Percentiles rank a stretch among this genome's conserved stretches.
Evolutionary conservation across 2,888 invertebrate species (phyloP).

Genomic region (Drosophila buzzatii): DNA sequence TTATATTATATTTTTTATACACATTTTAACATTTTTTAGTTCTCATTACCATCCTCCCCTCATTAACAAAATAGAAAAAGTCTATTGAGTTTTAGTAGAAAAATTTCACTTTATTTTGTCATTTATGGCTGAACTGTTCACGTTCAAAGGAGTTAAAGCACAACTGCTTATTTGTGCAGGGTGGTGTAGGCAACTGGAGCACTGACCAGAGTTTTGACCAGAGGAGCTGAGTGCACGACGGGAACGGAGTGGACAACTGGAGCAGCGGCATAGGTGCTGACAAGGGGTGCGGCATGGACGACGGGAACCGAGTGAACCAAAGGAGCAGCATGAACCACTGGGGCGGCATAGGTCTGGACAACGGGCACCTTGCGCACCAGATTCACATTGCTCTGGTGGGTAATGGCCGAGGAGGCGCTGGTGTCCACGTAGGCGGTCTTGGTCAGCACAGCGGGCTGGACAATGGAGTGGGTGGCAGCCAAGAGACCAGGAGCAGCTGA

Average conservation of each 20-base stretch:
- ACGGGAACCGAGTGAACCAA: constrained; percentile 56
- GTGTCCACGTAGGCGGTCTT: constrained; percentile 82
- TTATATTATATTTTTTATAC: too few relatives aligned
- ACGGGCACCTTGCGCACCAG: constrained; percentile 85
- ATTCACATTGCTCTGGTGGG: constrained; percentile 87
- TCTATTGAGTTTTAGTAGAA: neutral
- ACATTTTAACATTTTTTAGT: too few relatives aligned
- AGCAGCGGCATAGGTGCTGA: constrained; percentile 60
- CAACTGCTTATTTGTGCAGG: constrained; percentile 55
- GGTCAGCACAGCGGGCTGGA: constrained; percentile 80
- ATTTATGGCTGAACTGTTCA: constrained; percentile 4
- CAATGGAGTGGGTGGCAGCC: constrained; percentile 76
- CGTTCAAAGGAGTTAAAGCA: neutral
- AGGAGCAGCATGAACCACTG: constrained; percentile 59
- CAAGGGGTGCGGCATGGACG: constrained; percentile 65
- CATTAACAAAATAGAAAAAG: accelerated
- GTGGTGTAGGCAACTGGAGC: constrained; percentile 64
- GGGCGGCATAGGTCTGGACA: constrained; percentile 41
- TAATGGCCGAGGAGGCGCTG: constrained; percentile 86
- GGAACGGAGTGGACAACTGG: constrained; percentile 54
- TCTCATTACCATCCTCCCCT: neutral
- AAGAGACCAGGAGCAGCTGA: constrained; percentile 83
- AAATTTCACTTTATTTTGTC: constrained; percentile 3
- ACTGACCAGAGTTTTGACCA: constrained; percentile 60
- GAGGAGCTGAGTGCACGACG: constrained; percentile 57